A percentile compares a stretch with the other conserved stretches of the same genome.
These are phyloP conservation scores for Poicephalus gulielmi DNA, from an alignment of 2,113 vertebrate genomes.

Conservation along the genomic window DNA sequence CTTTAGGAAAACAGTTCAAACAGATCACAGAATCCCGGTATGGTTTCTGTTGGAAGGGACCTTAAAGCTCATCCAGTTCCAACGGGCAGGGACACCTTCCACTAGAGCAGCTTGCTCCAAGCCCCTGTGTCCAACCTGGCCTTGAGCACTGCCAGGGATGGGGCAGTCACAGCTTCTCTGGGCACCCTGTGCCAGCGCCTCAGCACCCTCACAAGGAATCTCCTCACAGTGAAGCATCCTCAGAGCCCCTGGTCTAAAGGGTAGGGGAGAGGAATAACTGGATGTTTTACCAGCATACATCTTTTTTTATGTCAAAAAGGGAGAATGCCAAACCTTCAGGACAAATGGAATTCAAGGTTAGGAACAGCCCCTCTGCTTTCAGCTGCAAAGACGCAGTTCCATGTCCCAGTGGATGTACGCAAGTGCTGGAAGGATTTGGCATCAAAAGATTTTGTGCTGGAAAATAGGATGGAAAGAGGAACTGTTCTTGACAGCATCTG, in stretches of 20 bases:
- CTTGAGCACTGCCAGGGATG: background rate
- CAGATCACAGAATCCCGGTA: background rate
- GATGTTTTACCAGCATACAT: rapidly evolving
- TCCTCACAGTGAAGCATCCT: background rate
- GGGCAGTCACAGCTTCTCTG: background rate
- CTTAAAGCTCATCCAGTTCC: background rate
- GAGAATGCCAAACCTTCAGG: background rate
- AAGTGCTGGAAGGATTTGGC: background rate
- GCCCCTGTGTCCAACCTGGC: background rate
- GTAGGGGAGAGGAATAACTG: rapidly evolving
- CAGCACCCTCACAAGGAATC: background rate
- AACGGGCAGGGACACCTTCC: background rate
- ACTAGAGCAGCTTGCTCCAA: background rate
- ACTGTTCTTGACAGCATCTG: background rate
- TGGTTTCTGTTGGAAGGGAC: background rate
- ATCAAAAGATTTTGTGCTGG: background rate
- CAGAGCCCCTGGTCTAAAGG: background rate
- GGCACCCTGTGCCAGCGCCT: background rate
- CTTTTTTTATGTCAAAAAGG: background rate
- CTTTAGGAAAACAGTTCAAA: background rate
- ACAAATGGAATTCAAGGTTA: background rate
- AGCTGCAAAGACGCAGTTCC: background rate
- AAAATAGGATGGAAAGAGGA: background rate
- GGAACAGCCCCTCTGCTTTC: background rate
- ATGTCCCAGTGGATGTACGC: background rate